A percentile compares a stretch with the other conserved stretches of the same genome.
Conservation (phyloP, 2,113 vertebrate genomes). For the Guaruba guarouba region DNA sequence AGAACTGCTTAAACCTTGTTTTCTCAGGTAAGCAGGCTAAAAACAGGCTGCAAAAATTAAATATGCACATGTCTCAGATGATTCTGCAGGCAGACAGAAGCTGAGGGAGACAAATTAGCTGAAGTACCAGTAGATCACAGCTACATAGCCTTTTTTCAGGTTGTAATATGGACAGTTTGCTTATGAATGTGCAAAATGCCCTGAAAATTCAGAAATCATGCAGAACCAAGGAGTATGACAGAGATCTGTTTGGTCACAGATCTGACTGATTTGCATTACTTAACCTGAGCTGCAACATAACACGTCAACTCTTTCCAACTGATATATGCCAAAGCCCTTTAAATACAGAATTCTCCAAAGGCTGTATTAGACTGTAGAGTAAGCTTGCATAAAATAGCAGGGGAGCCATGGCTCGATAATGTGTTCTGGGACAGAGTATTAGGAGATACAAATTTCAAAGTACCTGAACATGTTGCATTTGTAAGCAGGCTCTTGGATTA, state of each 20-base stretch:
- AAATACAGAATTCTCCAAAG: not conserved
- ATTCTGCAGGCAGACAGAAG: not conserved
- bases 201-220: not conserved
- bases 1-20: not conserved
- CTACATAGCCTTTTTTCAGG: not conserved
- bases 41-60: not conserved
- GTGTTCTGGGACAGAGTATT: not conserved
- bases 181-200: not conserved
- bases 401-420: not conserved
- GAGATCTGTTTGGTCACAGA: not conserved
- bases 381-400: not conserved
- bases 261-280: not conserved
- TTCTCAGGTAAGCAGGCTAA: not conserved
- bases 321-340: not conserved
- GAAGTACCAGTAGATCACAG: not conserved
- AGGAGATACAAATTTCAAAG: not conserved
- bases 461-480: not conserved
- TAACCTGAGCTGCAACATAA: not conserved
- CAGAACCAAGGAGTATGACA: not conserved
- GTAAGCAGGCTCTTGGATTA: not conserved
- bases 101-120: not conserved
- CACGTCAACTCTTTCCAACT: not conserved
- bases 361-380: not conserved
- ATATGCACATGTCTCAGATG: not conserved
- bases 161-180: not conserved